A percentile compares a stretch with the other conserved stretches of the same genome.
Conservation (phyloP, 2,797 vertebrate species). For the Rhodeus uyekii region DNA sequence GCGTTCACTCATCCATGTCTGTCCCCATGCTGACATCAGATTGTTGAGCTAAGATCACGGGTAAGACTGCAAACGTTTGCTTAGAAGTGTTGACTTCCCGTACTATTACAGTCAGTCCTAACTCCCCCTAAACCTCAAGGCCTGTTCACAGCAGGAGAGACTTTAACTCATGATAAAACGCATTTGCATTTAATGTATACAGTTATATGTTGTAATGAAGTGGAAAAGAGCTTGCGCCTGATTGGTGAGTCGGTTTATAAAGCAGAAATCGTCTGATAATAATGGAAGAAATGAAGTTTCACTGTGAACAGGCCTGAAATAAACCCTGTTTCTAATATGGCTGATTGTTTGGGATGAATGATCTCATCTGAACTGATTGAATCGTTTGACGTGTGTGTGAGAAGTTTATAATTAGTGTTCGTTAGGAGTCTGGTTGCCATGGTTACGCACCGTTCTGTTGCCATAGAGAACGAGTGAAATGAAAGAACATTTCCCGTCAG, state of each 20-base stretch:
- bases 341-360: not conserved
- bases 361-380: not conserved
- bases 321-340: not conserved
- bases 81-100: slow-evolving; percentile 2
- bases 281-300: not conserved
- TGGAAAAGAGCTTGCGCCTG: not conserved
- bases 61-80: slow-evolving; percentile 70
- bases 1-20: slow-evolving; percentile 37
- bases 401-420: slow-evolving; percentile 3
- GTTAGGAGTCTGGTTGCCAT: slow-evolving; percentile 3
- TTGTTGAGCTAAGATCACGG: slow-evolving; percentile 79
- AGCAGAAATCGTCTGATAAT: not conserved
- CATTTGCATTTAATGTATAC: not conserved
- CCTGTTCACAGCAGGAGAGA: not conserved
- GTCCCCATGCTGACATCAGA: slow-evolving; percentile 75
- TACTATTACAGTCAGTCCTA: not conserved
- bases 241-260: not conserved
- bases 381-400: not conserved
- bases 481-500: not conserved
- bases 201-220: not conserved
- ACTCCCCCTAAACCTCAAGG: not conserved
- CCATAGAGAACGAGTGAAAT: not conserved
- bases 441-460: not conserved
- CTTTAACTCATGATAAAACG: too few relatives aligned
- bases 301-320: not conserved